Conservation (phyloP, 1,140 invertebrate species). For the Gonioctena quinquepunctata region DNA sequence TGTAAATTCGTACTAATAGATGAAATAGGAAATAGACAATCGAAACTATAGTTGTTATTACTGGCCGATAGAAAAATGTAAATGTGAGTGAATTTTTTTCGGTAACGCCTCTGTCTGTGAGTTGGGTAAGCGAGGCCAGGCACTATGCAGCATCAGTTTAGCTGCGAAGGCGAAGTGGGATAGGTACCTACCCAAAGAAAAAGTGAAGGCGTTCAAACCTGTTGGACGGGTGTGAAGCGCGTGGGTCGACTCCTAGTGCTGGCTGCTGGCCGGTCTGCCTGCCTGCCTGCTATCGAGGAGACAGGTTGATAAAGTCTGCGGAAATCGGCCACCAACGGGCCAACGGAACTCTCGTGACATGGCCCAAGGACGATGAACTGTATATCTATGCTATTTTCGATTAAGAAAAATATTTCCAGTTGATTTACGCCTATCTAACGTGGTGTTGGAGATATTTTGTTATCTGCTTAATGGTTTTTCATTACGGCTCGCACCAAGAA, state of each 20-base stretch:
- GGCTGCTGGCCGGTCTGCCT: neutral
- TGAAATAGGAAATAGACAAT: no score
- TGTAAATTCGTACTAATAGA: no score
- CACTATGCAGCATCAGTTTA: conserved; percentile 6
- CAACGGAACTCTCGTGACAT: conserved; percentile 15
- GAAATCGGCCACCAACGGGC: conserved; percentile 24
- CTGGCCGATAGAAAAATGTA: no score
- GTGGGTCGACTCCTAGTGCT: conserved; percentile 49
- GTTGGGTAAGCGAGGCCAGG: conserved; percentile 20
- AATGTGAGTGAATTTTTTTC: neutral
- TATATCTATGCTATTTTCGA: neutral
- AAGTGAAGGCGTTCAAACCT: conserved; percentile 52
- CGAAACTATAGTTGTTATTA: no score
- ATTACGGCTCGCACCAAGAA: no score
- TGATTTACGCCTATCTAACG: neutral
- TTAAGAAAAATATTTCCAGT: neutral
- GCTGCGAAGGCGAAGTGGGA: conserved; percentile 15
- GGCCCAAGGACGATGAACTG: conserved; percentile 34
- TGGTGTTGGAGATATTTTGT: neutral
- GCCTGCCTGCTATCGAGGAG: conserved; percentile 12
- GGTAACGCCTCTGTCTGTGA: neutral
- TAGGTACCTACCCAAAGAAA: conserved; percentile 34
- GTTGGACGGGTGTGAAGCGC: conserved; percentile 50
- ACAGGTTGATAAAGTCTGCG: conserved; percentile 27
- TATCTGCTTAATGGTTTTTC: neutral